Base-by-base conservation (phyloP, 2,888 invertebrate species). In the Ochlodes sylvanus region DNA sequence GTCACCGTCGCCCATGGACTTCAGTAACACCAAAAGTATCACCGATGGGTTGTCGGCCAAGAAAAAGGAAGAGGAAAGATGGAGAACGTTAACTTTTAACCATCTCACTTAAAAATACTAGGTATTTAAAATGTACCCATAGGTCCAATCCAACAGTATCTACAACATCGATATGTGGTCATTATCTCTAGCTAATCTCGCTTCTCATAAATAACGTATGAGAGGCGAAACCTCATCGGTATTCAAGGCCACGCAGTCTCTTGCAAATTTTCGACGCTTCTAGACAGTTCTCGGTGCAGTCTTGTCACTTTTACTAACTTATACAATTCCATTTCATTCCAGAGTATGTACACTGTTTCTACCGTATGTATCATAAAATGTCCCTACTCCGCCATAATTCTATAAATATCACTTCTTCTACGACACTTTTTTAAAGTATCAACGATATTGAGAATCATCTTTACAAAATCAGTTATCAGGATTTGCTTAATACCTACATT, bases 201-300 rank as follows among this genome's bases (percentile, higher is more conserved):
- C 62, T 17, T 17, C 84, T 74, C 74, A 75, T 88, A 83, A 87
- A 88, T 89, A 86, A 87, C 72, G 73, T 79, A 89, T 86, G 81
- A 86, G 78, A 73, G 60, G 64, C 71, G 67, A 68, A 55, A 50
- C 50, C 76, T 88, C 85, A 89, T 90, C 83, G 85, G 84, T 89
- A 90, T 90, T 90, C 90, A 90, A 90, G 89, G 90, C 85, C 88
- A 79, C 74, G 73, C 74, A 72, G 78, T 72, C 80, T 81, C 82
- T 80, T 87, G 89, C 88, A 85, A 69, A 41, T 52, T 32, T 27
- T 32, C 57, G 54, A 63, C 71, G 74, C 71, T 77, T 54, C 75
- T 79, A 76, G 81, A 82, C 79, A 75, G 75, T 79, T 83, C 21
- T 54, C 81, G 74, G 69, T 73, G 76, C 72, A 69, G 54, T 54